Base-by-base conservation (phyloP, 2,888 invertebrate species). In the Aphidoletes aphidimyza region DNA sequence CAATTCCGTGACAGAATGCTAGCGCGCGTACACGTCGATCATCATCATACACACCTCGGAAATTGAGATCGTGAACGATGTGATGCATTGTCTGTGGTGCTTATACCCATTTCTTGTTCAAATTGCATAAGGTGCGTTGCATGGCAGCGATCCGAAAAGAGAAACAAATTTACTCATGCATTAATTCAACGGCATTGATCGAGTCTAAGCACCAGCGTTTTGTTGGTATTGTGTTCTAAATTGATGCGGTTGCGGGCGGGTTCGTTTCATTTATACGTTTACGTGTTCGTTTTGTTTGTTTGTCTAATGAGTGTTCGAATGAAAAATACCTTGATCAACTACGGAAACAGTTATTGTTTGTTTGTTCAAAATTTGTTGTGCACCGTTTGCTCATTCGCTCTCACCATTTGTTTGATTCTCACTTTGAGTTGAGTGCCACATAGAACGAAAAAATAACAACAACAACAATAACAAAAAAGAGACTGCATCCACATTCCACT, bases 321-420 rank as follows among this genome's bases (percentile, higher is more conserved):
- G 69, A 69, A 69, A 69, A 69, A 69, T 69, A n/a, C 37, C 30
- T 36, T n/a, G 37, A 81, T 81, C 37, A 81, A 37, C 22, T 36
- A 37, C 81, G 81, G 81, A 81, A 81, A 81, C 37, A 81, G 81
- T 81, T 81, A 81, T 81, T 81, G 81, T 81, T 37, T 81, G 81
- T 81, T 81, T 37, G n/a, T 81, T 81, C 26, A 5, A 34, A 81
- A 37, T 81, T 81, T 19, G 81, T 81, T 81, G 69, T 69, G 69
- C 37, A 37, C 37, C 37, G 37, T 81, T 81, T 78, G 34, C 14
- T 78, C 78, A 17, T 54, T 22, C 42, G 42, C 42, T 42, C 42
- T 14, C 8, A 6, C 14, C 78, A 78, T 34, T 81, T 37, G 81
- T 81, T 37, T 22, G 37, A 81, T 37, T 9, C 37, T n/a, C 37